phyloP scores from a whole-genome alignment of 2,888 invertebrate genomes.

The Nysson spinosus region DNA sequence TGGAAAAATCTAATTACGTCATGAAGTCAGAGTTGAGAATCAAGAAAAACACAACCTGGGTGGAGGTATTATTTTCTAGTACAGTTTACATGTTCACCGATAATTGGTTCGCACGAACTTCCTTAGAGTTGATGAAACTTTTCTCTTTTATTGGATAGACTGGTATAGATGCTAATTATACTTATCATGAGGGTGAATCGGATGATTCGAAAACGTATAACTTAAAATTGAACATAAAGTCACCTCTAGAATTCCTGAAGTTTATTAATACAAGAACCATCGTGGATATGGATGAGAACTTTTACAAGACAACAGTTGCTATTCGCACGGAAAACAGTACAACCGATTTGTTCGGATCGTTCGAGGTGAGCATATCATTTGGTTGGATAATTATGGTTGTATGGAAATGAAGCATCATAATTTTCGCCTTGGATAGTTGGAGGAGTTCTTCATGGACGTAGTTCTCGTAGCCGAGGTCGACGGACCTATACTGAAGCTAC shows the following conservation, averaged over 20 bases:
- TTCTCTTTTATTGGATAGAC: conserved; percentile 68
- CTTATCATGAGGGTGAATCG: conserved; percentile 73
- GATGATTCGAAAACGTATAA: conserved; percentile 77
- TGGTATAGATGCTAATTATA: conserved; percentile 79
- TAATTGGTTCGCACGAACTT: neutral
- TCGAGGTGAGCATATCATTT: conserved; percentile 77
- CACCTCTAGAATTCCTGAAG: conserved; percentile 79
- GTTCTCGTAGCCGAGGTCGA: conserved; percentile 81
- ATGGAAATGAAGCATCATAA: neutral
- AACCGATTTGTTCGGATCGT: conserved; percentile 78
- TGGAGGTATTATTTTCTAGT: conserved; percentile 76
- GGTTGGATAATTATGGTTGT: neutral
- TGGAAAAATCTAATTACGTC: conserved; percentile 75
- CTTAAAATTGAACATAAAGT: conserved; percentile 78
- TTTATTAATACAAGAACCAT: conserved; percentile 77
- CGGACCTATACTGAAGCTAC: conserved; percentile 82
- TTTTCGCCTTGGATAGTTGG: conserved; percentile 77
- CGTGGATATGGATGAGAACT: conserved; percentile 78
- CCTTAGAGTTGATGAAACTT: neutral
- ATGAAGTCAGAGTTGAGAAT: conserved; percentile 78
- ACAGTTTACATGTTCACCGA: neutral
- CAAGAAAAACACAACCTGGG: conserved; percentile 75
- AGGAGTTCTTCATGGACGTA: conserved; percentile 83
- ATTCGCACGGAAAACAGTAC: conserved; percentile 78
- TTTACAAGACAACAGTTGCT: conserved; percentile 79